Conservation (phyloP, 2,888 invertebrate species). For the Nemoura dubitans region DNA sequence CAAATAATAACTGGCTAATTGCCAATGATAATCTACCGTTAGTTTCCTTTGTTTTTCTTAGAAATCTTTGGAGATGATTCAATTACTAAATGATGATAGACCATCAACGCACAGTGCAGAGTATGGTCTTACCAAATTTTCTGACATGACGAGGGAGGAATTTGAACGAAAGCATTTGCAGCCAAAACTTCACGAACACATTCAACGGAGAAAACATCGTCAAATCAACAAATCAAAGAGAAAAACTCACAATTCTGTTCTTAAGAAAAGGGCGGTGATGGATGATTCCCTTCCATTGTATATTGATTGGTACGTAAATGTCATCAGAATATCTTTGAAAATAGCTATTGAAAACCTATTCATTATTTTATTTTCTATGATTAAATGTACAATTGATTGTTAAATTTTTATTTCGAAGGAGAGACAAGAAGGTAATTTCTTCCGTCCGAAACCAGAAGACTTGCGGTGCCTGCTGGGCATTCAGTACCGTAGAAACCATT, state of each 20-base stretch:
- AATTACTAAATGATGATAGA: constrained; percentile 62
- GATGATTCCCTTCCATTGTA: constrained; percentile 60
- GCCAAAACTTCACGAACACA: constrained; percentile 54
- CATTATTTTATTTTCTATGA: constrained; percentile 23
- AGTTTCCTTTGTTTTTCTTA: constrained; percentile 56
- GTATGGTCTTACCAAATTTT: constrained; percentile 70
- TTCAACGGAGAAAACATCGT: constrained; percentile 41
- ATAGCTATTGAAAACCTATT: too few species aligned
- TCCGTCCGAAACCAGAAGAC: constrained; percentile 74
- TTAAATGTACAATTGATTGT: constrained; percentile 16
- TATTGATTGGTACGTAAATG: constrained; percentile 65
- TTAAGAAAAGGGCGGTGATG: constrained; percentile 51
- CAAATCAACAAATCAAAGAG: constrained; percentile 25
- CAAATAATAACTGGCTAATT: constrained; percentile 15
- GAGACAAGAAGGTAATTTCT: constrained; percentile 71
- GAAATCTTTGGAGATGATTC: constrained; percentile 64
- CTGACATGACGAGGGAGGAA: constrained; percentile 71
- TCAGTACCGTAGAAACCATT: constrained; percentile 77
- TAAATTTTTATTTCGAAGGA: constrained; percentile 64
- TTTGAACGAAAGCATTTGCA: constrained; percentile 64
- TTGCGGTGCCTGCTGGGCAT: constrained; percentile 91
- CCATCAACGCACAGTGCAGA: constrained; percentile 62
- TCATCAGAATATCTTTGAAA: too few species aligned
- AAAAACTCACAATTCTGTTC: constrained; percentile 42
- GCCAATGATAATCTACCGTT: constrained; percentile 31